These are phyloP conservation scores for Aethes cnicana DNA, from an alignment of 2,888 invertebrate genomes.

Conservation along the genomic window DNA sequence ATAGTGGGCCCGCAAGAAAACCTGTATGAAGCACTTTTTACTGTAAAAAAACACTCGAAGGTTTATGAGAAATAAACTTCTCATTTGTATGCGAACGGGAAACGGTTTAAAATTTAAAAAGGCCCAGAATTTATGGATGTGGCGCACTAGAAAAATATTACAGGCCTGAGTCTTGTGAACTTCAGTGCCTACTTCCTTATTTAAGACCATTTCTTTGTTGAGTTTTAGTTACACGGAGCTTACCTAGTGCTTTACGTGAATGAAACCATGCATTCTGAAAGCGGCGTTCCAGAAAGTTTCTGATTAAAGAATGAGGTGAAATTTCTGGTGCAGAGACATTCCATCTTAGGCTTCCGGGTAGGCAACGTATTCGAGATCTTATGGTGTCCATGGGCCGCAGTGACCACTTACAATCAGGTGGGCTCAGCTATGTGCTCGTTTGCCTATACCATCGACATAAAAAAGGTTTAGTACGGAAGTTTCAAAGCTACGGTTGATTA, in stretches of 20 bases:
- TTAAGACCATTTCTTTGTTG: conserved; percentile 18
- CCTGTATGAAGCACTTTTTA: conserved; percentile 12
- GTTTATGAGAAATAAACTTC: conserved; percentile 44
- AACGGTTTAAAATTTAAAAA: conserved; percentile 31
- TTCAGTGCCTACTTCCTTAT: conserved; percentile 23
- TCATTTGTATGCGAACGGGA: conserved; percentile 43
- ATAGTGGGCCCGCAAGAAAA: conserved; percentile 5
- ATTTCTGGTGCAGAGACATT: no score
- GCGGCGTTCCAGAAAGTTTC: neutral
- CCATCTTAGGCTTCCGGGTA: no score
- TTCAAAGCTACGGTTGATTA: no score
- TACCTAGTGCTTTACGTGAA: conserved; percentile 7
- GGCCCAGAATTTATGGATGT: conserved; percentile 22
- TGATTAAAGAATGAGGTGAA: no score
- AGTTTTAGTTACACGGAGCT: conserved; percentile 8
- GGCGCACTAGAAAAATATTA: conserved; percentile 18
- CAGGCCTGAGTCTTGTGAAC: conserved; percentile 2
- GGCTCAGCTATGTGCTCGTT: no score
- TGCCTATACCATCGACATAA: no score
- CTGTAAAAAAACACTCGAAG: conserved; percentile 33
- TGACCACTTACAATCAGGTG: no score
- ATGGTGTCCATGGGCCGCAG: no score
- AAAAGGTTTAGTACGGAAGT: no score
- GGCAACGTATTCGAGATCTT: no score
- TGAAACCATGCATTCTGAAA: conserved; percentile 9